phyloP scores from a whole-genome alignment of 2,888 invertebrate genomes.

The Ceraclea dissimilis region DNA sequence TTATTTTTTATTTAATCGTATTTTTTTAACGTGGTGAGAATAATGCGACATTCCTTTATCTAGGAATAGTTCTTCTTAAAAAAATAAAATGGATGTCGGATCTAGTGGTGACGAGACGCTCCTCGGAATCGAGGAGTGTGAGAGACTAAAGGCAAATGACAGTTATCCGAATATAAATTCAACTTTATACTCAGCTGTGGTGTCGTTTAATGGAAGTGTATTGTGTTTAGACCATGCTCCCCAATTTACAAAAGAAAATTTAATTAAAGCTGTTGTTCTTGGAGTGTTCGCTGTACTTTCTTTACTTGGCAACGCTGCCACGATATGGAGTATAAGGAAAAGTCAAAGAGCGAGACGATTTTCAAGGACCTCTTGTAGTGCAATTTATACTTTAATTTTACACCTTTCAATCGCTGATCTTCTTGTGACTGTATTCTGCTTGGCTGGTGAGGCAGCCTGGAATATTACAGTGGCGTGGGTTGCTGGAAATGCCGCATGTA shows the following conservation, averaged over 20 bases:
- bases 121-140: constrained; percentile 21
- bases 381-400: constrained; percentile 69
- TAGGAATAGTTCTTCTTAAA: too few species aligned
- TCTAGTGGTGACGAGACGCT: constrained; percentile 18
- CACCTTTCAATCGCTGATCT: constrained; percentile 79
- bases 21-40: too few species aligned
- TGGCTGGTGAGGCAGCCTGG: constrained; percentile 77
- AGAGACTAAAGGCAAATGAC: constrained; percentile 8
- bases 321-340: constrained; percentile 66
- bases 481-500: constrained; percentile 71
- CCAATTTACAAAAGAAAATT: constrained; percentile 51
- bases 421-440: constrained; percentile 72
- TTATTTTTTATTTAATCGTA: too few species aligned
- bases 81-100: constrained; percentile 24
- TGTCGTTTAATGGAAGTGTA: constrained; percentile 9
- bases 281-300: constrained; percentile 64
- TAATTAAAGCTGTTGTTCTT: constrained; percentile 60
- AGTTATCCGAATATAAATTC: not conserved
- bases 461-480: constrained; percentile 73
- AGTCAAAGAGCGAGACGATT: constrained; percentile 52
- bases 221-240: constrained; percentile 61
- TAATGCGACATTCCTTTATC: too few species aligned
- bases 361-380: constrained; percentile 57
- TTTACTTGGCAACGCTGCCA: constrained; percentile 65
- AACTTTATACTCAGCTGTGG: constrained; percentile 6